phyloP scores from a whole-genome alignment of 2,113 vertebrate genomes.

The Dascyllus trimaculatus region DNA sequence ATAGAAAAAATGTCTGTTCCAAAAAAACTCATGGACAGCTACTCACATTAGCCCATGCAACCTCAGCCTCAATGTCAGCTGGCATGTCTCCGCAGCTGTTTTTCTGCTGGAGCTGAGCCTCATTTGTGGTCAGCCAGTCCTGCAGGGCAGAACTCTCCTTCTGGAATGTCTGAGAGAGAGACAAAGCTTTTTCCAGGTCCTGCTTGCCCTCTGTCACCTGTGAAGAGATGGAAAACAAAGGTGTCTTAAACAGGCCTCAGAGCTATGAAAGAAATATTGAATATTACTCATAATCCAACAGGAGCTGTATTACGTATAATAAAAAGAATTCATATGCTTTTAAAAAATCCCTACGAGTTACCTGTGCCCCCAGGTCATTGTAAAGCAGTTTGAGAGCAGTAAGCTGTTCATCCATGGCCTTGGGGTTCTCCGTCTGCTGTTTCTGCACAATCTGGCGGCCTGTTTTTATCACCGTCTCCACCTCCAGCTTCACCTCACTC shows the following conservation, averaged over 20 bases:
- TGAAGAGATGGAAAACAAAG: conserved; percentile 8
- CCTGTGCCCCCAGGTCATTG: conserved; percentile 96
- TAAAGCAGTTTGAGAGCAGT: conserved; percentile 96
- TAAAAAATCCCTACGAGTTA: conserved; percentile 58
- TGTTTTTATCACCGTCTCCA: conserved; percentile 99
- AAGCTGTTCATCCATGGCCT: conserved; percentile 95
- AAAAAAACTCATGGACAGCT: background rate
- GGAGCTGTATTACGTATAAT: background rate
- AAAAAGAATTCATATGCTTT: background rate
- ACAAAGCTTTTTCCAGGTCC: conserved; percentile 92
- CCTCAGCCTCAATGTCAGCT: conserved; percentile 91
- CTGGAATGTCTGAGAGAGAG: conserved; percentile 89
- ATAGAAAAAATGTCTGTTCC: no score
- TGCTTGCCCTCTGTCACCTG: conserved; percentile 98
- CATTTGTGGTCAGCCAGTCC: conserved; percentile 89
- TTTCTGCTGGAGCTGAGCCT: conserved; percentile 90
- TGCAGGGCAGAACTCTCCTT: conserved; percentile 88
- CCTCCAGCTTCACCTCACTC: conserved; percentile 97
- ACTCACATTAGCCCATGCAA: conserved; percentile 95
- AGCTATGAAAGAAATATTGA: background rate
- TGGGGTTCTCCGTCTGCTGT: conserved; percentile 97
- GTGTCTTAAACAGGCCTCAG: background rate
- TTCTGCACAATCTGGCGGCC: conserved; percentile 98
- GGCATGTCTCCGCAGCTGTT: conserved; percentile 88
- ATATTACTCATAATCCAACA: no score